Percentiles rank a stretch among this genome's conserved stretches.
Evolutionary conservation across 2,888 invertebrate species (phyloP).

Genomic region (Lithophane semibrunnea): DNA sequence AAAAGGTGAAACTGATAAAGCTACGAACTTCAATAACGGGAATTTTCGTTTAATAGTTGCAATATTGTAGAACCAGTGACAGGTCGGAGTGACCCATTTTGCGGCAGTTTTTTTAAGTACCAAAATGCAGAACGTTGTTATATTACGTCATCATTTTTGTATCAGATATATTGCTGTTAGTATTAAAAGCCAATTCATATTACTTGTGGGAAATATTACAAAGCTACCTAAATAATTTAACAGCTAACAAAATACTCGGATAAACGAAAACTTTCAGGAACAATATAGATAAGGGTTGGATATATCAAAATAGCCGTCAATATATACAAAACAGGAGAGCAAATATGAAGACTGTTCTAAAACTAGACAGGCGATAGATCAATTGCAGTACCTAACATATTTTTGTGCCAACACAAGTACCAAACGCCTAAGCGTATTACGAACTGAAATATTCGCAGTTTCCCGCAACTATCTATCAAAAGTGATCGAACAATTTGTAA

Average conservation of each 20-base stretch:
- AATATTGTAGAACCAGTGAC: conserved; percentile 28
- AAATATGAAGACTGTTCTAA: neutral
- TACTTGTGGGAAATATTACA: neutral
- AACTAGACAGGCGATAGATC: conserved; percentile 8
- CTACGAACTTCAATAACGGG: conserved; percentile 6
- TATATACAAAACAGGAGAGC: neutral
- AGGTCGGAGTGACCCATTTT: conserved; percentile 18
- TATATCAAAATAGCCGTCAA: neutral
- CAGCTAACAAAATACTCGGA: too few species aligned
- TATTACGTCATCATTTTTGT: neutral
- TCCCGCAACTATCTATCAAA: conserved; percentile 53
- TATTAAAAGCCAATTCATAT: neutral
- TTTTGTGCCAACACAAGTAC: conserved; percentile 3
- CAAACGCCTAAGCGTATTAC: conserved; percentile 32
- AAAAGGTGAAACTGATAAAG: conserved; percentile 13
- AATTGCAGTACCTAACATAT: conserved; percentile 1
- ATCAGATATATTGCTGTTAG: neutral
- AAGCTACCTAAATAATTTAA: neutral
- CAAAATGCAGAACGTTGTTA: neutral
- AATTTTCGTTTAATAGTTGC: conserved; percentile 23
- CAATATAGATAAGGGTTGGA: neutral
- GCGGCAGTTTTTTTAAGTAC: neutral
- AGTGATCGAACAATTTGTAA: conserved; percentile 57
- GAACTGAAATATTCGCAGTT: conserved; percentile 24
- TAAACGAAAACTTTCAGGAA: neutral